Evolutionary conservation across 2,797 vertebrate species (phyloP), one percentile per base, ranked within the genome.

Genomic region (Sebastes oblongus): DNA sequence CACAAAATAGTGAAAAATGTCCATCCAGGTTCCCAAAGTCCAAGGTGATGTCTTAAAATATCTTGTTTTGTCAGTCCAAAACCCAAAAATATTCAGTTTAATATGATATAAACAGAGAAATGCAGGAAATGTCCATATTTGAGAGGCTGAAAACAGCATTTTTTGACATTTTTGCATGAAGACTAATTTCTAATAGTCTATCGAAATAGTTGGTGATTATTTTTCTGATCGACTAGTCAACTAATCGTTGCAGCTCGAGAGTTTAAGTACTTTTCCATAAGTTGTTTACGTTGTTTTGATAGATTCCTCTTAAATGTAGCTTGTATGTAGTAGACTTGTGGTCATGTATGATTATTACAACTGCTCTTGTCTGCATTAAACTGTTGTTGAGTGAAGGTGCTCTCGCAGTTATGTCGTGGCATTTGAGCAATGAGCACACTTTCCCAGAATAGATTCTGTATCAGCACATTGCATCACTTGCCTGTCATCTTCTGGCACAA

Each of bases 401-500:
- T 34, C 66, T 73, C 27, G 29, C 61, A 67, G 65, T 67, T 50
- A 56, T 74, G 62, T 46, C 1, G 77, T 68, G 72, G 58, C 58
- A 62, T 86, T 81, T 74, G 39, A 85, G 75, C 73, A 68, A 60
- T 80, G 82, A 80, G 73, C 39, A 29, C 73, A 78, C 70, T 18
- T 58, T 71, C 77, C 77, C 58, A 68, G 82, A 90, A 89, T 85
- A 92, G 84, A 82, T 42, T 61, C 10, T 66, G 81, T 73, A 85
- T 91, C 85, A 85, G 81, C 79, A 86, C 85, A 59, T 86, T 84
- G 73, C 85, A 84, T 92, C 83, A 82, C 77, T 77, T 39, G 68
- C 39, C 66, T 83, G 83, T 83, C 81, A 56, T 68, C 72, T 83
- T 52, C 61, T 75, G 66, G 71, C 83, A 82, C 77, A 80, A 83